Evolutionary conservation across 1,140 invertebrate genomes (phyloP), one percentile per base, ranked within the genome.

Genomic region (Drosophila kikkawai): DNA sequence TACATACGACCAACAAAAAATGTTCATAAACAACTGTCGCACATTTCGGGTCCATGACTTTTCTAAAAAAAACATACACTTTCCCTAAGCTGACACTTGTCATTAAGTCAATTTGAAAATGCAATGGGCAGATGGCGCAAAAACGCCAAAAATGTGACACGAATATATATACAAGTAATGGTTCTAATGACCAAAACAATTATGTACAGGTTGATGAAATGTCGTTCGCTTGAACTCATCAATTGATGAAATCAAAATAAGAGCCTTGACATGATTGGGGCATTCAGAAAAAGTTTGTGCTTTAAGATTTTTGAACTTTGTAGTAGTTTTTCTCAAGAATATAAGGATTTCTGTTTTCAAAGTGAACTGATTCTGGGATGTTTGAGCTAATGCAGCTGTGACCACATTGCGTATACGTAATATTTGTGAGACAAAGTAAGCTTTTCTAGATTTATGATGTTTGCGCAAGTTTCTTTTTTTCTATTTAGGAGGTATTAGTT

Each of bases 21-120:
- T 55, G 2, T 71, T 74, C 50, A 60, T 75, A 78, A 83, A 87
- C 84, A 83, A 78, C 53, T 70, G 76, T 57, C 47, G 53, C 47
- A 48, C 51, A 42, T 50, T 44, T 55, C 51, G 45, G 74, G 63
- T 82, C 60, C 61, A 73, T 63, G 67, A 50, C 48, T 73, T 75
- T 63, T 87, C 56, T 76, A 56, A 57, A 57, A 47, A 58, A 73
- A 78, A 68, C 71, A 55, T 9, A 56, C 32, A 50, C 17, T 68
- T 64, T 55, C 42, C 65, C 50, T 44, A 55, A 77, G 75, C 74
- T 84, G 84, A 84, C 84, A 87, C 73, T 87, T 87, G 84, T 88
- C 80, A 88, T 87, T 88, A 88, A 84, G 44, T 80, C 63, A 75
- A 78, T 80, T 80, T 78, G 47, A 56, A 80, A 77, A 77, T 83